phyloP scores from a whole-genome alignment of 23 tunicate genomes.

The Halocynthia roretzi region DNA sequence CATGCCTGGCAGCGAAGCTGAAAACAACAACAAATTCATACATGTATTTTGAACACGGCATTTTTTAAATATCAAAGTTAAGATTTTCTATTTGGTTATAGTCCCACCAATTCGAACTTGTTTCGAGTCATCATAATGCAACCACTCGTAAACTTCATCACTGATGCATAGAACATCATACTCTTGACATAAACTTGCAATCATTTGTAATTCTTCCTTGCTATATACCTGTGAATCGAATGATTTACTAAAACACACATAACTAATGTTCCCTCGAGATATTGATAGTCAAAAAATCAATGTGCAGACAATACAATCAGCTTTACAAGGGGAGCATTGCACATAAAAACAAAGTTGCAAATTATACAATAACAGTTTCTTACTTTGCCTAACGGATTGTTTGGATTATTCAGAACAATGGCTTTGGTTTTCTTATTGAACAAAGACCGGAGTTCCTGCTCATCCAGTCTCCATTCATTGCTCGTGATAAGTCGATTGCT shows the following conservation, averaged over 20 bases:
- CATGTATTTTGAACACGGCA: background rate
- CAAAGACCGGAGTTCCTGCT: constrained; percentile 49
- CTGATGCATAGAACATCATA: constrained; percentile 85
- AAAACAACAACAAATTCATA: background rate
- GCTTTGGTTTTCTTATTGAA: constrained; percentile 88
- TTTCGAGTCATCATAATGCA: constrained; percentile 48
- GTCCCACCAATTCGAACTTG: constrained; percentile 69
- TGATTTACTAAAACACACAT: no score
- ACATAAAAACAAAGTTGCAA: background rate
- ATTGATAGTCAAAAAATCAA: background rate
- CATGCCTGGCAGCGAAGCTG: constrained; percentile 90
- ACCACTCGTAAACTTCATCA: constrained; percentile 97
- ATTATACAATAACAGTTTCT: background rate
- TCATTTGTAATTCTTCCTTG: constrained; percentile 49
- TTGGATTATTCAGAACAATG: constrained; percentile 85
- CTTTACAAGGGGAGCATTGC: background rate
- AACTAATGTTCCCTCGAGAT: background rate
- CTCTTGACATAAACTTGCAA: constrained; percentile 72
- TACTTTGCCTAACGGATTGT: constrained; percentile 96
- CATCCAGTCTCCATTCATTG: constrained; percentile 63
- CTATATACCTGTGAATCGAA: constrained; percentile 28
- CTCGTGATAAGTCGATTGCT: constrained; percentile 11
- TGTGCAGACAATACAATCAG: background rate
- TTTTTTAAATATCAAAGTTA: background rate
- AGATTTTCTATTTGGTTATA: background rate